Percentiles rank a stretch among this genome's conserved stretches.
Evolutionary conservation across 2,888 invertebrate genomes (phyloP).

Genomic region (Chrysomela aeneicollis): DNA sequence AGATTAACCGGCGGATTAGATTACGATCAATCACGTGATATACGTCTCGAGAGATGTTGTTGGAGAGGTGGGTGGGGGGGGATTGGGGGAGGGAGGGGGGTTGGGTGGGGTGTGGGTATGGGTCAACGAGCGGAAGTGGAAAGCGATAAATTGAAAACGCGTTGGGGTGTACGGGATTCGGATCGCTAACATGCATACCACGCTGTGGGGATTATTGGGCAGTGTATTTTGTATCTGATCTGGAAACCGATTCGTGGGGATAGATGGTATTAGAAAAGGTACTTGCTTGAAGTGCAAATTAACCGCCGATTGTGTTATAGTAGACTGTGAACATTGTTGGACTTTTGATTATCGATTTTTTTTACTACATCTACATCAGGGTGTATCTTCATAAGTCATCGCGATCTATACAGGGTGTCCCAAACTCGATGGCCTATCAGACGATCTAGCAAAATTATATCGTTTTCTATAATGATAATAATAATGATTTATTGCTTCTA

Average conservation of each 20-base stretch:
- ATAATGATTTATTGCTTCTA: too few species aligned
- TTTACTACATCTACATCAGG: too few species aligned
- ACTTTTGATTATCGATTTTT: too few species aligned
- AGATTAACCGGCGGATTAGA: constrained; percentile 34
- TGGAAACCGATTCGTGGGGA: neutral
- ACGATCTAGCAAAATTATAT: too few species aligned
- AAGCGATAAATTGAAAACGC: neutral
- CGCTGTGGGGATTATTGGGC: neutral
- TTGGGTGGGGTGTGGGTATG: neutral
- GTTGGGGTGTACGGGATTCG: neutral
- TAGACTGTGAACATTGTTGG: too few species aligned
- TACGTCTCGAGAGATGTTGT: constrained; percentile 3
- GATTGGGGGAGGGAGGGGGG: neutral
- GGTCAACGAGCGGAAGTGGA: neutral
- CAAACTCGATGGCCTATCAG: too few species aligned
- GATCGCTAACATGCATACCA: neutral
- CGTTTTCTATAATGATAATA: too few species aligned
- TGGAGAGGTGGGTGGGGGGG: neutral
- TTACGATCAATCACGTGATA: constrained; percentile 33
- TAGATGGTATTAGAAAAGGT: neutral
- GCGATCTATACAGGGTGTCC: too few species aligned
- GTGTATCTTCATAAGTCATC: too few species aligned
- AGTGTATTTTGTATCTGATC: neutral
- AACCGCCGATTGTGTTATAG: too few species aligned
- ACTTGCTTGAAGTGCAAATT: too few species aligned